Percentiles rank a stretch among this genome's conserved stretches.
phyloP scores from a whole-genome alignment of 1,140 invertebrate genomes.

The Papilio helenus region DNA sequence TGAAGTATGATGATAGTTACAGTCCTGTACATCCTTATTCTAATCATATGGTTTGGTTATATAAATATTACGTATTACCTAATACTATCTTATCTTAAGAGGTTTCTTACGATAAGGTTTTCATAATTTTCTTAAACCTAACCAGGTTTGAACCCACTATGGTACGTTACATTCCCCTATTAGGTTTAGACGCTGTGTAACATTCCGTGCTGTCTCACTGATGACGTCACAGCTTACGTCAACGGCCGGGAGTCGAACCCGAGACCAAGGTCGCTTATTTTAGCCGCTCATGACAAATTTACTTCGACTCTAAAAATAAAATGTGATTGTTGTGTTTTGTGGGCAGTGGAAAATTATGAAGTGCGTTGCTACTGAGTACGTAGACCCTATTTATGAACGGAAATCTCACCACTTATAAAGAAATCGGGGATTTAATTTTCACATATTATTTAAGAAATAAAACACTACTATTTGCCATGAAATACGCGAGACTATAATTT shows the following conservation, averaged over 20 bases:
- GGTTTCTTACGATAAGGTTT: no score
- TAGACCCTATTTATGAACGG: neutral
- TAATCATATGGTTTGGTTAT: no score
- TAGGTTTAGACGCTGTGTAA: neutral
- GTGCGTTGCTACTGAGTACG: neutral
- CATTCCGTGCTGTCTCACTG: neutral
- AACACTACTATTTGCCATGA: neutral
- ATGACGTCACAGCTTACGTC: constrained; percentile 31
- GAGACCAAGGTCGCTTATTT: constrained; percentile 39
- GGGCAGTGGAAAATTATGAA: neutral
- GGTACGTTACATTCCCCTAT: neutral
- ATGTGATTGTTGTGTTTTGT: constrained; percentile 23
- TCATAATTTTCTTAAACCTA: no score
- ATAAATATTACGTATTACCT: no score
- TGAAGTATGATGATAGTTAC: no score
- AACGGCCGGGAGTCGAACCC: constrained; percentile 36
- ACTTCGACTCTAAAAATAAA: constrained; percentile 31
- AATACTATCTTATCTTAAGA: no score
- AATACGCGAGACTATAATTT: neutral
- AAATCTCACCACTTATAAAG: neutral
- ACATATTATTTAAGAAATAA: neutral
- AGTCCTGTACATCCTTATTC: no score
- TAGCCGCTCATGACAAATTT: constrained; percentile 35
- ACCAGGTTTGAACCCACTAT: neutral
- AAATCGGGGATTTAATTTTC: neutral